Percentiles rank a stretch among this genome's conserved stretches.
Evolutionary conservation across 1,140 invertebrate genomes (phyloP).

Genomic region (Dinoponera quadriceps): DNA sequence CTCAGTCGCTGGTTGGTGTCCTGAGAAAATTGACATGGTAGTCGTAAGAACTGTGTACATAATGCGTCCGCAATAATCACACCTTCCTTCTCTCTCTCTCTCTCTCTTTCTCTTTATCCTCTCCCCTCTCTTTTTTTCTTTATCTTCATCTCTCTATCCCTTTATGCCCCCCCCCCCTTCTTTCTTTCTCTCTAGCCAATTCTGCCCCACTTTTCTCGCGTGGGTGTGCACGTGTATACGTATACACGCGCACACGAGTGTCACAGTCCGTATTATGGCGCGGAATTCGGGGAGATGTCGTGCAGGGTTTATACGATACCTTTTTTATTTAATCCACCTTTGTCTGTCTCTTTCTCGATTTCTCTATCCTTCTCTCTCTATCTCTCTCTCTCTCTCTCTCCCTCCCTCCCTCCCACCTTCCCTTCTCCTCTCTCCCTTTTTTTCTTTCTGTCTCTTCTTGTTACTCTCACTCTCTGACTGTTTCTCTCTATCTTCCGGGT

Average conservation of each 20-base stretch:
- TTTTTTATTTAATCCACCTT: no score
- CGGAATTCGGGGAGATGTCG: conserved; percentile 44
- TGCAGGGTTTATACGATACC: conserved; percentile 32
- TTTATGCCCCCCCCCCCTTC: neutral
- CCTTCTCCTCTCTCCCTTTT: neutral
- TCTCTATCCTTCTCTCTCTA: neutral
- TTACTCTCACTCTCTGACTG: no score
- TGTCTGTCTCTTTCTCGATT: conserved; percentile 6
- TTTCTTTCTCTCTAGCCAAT: neutral
- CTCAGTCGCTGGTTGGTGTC: conserved; percentile 86
- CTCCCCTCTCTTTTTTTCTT: conserved; percentile 16
- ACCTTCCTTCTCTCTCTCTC: conserved; percentile 23
- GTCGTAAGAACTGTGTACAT: conserved; percentile 74
- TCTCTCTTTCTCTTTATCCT: conserved; percentile 35
- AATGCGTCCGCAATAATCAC: conserved; percentile 58
- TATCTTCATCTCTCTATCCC: neutral
- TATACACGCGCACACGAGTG: conserved; percentile 15
- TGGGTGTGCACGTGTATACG: conserved; percentile 12
- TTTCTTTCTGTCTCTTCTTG: conserved; percentile 41
- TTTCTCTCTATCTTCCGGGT: conserved; percentile 14
- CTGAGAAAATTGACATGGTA: conserved; percentile 71
- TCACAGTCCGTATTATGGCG: conserved; percentile 54
- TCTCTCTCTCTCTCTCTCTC: neutral
- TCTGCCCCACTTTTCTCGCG: conserved; percentile 19
- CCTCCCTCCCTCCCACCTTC: conserved; percentile 16